Evolutionary conservation across 2,888 invertebrate genomes (phyloP), one percentile per base, ranked within the genome.

Genomic region (Diaprepes abbreviatus): DNA sequence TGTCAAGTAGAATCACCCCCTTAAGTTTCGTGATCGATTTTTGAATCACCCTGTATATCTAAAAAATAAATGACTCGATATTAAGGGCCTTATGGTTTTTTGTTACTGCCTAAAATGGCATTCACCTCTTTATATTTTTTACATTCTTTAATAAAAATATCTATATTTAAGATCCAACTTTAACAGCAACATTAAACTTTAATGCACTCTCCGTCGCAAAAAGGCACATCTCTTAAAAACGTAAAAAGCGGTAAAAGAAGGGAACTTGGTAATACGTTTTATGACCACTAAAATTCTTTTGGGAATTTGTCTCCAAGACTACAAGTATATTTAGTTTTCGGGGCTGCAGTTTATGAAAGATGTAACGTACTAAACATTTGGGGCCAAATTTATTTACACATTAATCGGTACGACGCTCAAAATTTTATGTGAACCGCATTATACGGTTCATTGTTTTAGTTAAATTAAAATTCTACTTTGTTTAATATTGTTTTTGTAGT

Each of bases 221-320:
- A 52, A 52, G 14, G 16, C 52, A 52, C 31, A 52, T 52, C 52
- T 52, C 52, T 52, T 52, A 52, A 52, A 52, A 52, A 33, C 52
- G 31, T 52, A 52, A 52, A 52, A 52, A 52, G 31, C 52, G 24
- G 6, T 14, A 52, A 52, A 52, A 52, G 28, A 52, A 33, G 52
- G 52, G 31, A 40, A 17, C 31, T 24, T 31, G 24, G 52, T 52
- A 52, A 31, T 52, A 52, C 31, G 31, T 52, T 52, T 52, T 52
- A 52, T 33, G 52, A 31, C 52, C 28, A 12, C 52, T 16, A 31
- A 52, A 52, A 31, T 31, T 52, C 52, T 52, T 52, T 10, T 1
- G 52, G 24, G 52, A 48, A n/a, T 52, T 14, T 9, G 31, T 16
- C 52, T 16, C 31, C 9, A 33, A 52, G 28, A 52, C 14, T 52